Base-by-base conservation (phyloP, 2,113 vertebrate genomes). In the Eonycteris spelaea region DNA sequence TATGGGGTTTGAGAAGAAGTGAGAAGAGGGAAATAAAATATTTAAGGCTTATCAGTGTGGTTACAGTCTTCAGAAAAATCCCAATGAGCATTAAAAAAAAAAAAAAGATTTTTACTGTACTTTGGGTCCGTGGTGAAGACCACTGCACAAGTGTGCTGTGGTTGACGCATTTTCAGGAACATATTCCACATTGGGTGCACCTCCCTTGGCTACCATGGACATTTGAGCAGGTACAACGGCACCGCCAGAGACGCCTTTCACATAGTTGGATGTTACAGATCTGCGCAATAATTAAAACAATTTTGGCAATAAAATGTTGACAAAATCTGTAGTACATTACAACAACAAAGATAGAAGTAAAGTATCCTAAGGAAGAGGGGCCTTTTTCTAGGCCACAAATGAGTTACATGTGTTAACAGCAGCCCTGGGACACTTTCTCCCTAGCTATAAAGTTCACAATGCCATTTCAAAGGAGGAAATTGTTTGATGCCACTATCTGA, bases 21-120 rank as follows among this genome's bases (percentile, higher is more conserved):
- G 67, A 90, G 80, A 86, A 65, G 2, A 57, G 67, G 48, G 9
- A 95, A 94, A 95, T 92, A 53, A 88, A 94, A 95, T 95, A 96
- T 92, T 97, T 77, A 92, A 90, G 59, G 18, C 30, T 75, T 51
- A 38, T 95, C 14, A 65, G 13, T n/a, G 59, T 22, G 55, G 65
- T 40, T 53, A 88, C 28, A 90, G n/a, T 61, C 30, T 88, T 85
- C 35, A 63, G 71, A 73, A 87, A 94, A 88, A 75, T 24, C 35
- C 53, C 80, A 91, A 12, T 9, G 51, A 95, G 48, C 59, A 43
- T 67, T 51, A 51, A 51, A 51, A 51, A 48, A 45, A 51, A 48
- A 45, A 96, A 92, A 73, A 67, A 97, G 83, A 48, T 13, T 90
- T 94, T 94, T 90, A 40, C 59, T 88, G 22, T 77, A 16, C 22